Conservation (phyloP, 2,113 vertebrate genomes). For the Sialia sialis region DNA sequence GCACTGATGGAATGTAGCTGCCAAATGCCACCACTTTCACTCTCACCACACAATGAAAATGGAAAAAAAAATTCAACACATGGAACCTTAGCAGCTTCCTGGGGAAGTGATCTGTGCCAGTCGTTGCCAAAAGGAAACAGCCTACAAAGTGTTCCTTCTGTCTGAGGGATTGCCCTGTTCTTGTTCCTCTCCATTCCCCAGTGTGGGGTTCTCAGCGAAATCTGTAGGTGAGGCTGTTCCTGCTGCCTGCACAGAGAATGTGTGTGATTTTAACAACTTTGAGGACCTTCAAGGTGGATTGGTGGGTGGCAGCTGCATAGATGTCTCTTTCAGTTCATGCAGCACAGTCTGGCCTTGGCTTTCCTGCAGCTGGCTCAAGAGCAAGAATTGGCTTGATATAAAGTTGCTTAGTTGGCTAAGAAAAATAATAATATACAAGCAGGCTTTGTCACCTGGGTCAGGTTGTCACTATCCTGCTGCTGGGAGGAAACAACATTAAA, state of each 20-base stretch:
- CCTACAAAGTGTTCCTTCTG: not conserved
- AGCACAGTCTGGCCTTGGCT: not conserved
- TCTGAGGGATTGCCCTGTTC: not conserved
- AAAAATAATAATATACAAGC: not conserved
- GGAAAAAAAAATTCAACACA: not conserved
- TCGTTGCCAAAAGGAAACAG: not conserved
- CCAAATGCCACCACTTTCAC: conserved; percentile 26
- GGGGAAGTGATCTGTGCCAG: conserved; percentile 25
- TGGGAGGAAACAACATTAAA: not conserved
- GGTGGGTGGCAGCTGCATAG: accelerated
- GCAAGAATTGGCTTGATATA: not conserved
- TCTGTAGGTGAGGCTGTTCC: accelerated
- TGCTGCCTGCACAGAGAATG: not conserved
- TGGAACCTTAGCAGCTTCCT: conserved; percentile 17
- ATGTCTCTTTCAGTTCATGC: not conserved
- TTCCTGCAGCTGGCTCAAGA: not conserved
- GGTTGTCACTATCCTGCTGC: not conserved
- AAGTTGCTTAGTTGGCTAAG: not conserved
- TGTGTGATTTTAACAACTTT: not conserved
- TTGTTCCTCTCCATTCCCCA: not conserved
- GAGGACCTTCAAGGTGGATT: not conserved
- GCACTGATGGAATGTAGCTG: not conserved
- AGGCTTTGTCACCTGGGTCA: not conserved
- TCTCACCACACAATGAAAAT: conserved; percentile 5
- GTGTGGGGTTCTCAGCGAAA: not conserved